Base-by-base conservation (phyloP, 2,888 invertebrate species). In the Chrysodeixis includens region DNA sequence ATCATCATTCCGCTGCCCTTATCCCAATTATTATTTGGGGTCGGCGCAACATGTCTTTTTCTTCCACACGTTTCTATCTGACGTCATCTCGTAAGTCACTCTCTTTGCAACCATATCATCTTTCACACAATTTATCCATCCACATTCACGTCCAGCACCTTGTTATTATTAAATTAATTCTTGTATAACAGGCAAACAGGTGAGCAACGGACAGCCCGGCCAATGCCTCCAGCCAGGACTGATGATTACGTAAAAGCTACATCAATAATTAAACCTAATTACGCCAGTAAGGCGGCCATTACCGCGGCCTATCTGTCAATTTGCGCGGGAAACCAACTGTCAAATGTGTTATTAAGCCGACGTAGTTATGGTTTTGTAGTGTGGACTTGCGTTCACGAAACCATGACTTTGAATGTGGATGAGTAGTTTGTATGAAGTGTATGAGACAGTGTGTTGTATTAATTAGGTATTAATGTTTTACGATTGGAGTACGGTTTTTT, bases 271-370 rank as follows among this genome's bases (percentile, higher is more conserved):
- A 74, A 18, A 60, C 30, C 67, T 65, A 63, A 80, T 79, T 76
- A 71, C 16, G 54, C 26, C 30, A 12, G 40, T 56, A 26, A 32
- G 62, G 40, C 67, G 30, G 78, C 71, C 67, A 78, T 80, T 77
- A 70, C 56, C n/a, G 65, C 20, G 8, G 40, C 18, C 62, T 61
- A 69, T 22, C 62, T 72, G 69, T 71, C 78, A 77, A 84, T 83
- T 83, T 79, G 54, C 76, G 71, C 69, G 76, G 74, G 76, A 81
- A 83, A 62, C 78, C 76, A 71, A 69, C 77, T 81, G 83, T 84
- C 84, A 82, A 76, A 67, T 30, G 58, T 64, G 65, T 67, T 55
- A 59, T 76, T 26, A 57, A 22, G 49, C 56, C 58, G 54, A 54
- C 40, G 30, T 22, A 63, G 63, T 57, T 66, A 56, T 22, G 40